Percentiles rank a stretch among this genome's conserved stretches.
These are phyloP conservation scores for Pollenia labialis DNA, from an alignment of 2,888 invertebrate genomes.

Conservation along the genomic window DNA sequence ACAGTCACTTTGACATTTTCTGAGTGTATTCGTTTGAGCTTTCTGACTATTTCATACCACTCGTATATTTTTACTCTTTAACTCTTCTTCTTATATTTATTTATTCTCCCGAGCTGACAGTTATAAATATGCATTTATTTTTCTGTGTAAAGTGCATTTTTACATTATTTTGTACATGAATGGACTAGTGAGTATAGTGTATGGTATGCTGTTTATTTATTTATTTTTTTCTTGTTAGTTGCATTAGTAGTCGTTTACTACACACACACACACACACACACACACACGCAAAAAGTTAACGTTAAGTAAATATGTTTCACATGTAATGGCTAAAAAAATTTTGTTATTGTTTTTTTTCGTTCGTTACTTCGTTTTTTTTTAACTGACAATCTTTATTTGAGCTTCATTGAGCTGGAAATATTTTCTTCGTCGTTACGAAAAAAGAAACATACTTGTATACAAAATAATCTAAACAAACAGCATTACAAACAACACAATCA, in stretches of 20 bases:
- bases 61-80: neutral
- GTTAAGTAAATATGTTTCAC: constrained; percentile 61
- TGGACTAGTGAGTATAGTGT: constrained; percentile 45
- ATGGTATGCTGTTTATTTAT: constrained; percentile 13
- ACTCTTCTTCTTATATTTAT: constrained; percentile 4
- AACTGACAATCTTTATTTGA: constrained; percentile 71
- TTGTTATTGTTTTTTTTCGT: constrained; percentile 28
- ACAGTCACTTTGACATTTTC: no score
- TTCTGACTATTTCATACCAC: neutral
- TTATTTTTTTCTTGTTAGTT: constrained; percentile 12
- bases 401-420: constrained; percentile 71
- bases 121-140: constrained; percentile 72
- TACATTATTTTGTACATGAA: constrained; percentile 62
- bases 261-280: neutral
- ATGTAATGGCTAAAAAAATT: constrained; percentile 51
- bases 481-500: constrained; percentile 32
- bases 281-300: neutral
- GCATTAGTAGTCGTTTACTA: constrained; percentile 26
- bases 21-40: neutral
- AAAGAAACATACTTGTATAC: constrained; percentile 24
- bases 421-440: constrained; percentile 52
- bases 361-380: constrained; percentile 41
- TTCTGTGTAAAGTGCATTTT: constrained; percentile 67
- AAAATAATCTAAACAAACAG: constrained; percentile 52
- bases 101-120: constrained; percentile 53